Evolutionary conservation across 2,113 vertebrate species (phyloP).

Genomic region (Porphyrio hochstetteri): DNA sequence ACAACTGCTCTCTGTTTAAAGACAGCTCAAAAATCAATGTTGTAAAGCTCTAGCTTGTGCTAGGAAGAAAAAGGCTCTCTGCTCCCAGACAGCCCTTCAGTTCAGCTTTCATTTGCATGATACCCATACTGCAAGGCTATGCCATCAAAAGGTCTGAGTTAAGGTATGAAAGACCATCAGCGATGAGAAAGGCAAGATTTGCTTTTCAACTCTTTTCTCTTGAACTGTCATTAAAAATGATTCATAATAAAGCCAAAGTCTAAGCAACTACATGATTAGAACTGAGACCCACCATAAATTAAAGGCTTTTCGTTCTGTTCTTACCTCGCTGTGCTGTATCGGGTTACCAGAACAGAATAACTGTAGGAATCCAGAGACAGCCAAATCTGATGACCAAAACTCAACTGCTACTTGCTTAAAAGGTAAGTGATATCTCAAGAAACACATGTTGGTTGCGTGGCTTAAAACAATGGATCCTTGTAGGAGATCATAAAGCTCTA

Average conservation of each 20-base stretch:
- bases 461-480: slow-evolving; percentile 67
- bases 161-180: slow-evolving; percentile 56
- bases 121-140: neutral
- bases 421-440: slow-evolving; percentile 25
- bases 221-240: slow-evolving; percentile 73
- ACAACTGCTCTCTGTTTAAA: neutral
- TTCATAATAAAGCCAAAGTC: slow-evolving; percentile 59
- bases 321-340: slow-evolving; percentile 7
- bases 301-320: slow-evolving; percentile 50
- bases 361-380: neutral
- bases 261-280: slow-evolving; percentile 58
- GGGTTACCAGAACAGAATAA: slow-evolving; percentile 59
- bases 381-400: neutral
- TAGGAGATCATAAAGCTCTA: slow-evolving; percentile 10
- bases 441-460: neutral
- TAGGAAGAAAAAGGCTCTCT: neutral
- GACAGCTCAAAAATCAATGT: neutral
- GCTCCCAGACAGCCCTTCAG: neutral
- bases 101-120: neutral
- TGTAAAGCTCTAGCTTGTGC: neutral
- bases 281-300: slow-evolving; percentile 62
- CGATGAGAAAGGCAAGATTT: slow-evolving; percentile 72
- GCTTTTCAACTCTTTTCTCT: slow-evolving; percentile 67
- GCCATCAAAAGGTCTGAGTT: slow-evolving; percentile 63
- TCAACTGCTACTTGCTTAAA: slow-evolving; percentile 24